Evolutionary conservation across 2,113 vertebrate species (phyloP), one percentile per base, ranked within the genome.

Genomic region (Pluvianellus socialis): DNA sequence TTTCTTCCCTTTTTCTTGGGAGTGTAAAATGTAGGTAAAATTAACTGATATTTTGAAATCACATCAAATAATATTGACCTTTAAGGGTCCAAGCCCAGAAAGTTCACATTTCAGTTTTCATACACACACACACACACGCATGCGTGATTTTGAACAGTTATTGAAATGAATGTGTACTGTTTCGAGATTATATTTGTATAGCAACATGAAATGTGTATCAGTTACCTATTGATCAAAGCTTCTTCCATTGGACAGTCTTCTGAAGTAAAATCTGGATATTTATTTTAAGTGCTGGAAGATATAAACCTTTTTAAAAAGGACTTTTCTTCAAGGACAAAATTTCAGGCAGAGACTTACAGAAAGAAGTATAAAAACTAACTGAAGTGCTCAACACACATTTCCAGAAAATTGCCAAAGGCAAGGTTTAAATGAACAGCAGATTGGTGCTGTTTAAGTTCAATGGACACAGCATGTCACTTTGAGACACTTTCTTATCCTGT

Each of bases 381-480:
- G 8, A 82, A 66, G 63, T 8, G 8, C 35, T 84, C 75, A 86
- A 71, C 63, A 86, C 52, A 63, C 12, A 71, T 88, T 88, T 88
- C 52, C 56, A 91, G 79, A 93, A 92, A 93, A 92, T 73, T 97
- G 82, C 72, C 88, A 88, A 90, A 90, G 76, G 79, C 90, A 84
- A 93, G n/a, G 63, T 92, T 96, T 86, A 93, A 93, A 92, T 86
- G 79, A 96, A 91, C 79, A 96, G 59, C 33, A 81, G 82, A 91
- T 61, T 74, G 61, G 44, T 86, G 35, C n/a, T 86, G 72, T 95
- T 94, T 95, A 86, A 93, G 72, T 96, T 96, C 86, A 94, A 63
- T 83, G 88, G 88, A 83, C 75, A 79, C 79, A 94, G 82, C 56
- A 84, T 90, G 92, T 93, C 79, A 81, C 61, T 93, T 88, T 86